These are phyloP conservation scores for Caenorhabditis virilis DNA, from an alignment of 2,888 invertebrate species.

Conservation along the genomic window DNA sequence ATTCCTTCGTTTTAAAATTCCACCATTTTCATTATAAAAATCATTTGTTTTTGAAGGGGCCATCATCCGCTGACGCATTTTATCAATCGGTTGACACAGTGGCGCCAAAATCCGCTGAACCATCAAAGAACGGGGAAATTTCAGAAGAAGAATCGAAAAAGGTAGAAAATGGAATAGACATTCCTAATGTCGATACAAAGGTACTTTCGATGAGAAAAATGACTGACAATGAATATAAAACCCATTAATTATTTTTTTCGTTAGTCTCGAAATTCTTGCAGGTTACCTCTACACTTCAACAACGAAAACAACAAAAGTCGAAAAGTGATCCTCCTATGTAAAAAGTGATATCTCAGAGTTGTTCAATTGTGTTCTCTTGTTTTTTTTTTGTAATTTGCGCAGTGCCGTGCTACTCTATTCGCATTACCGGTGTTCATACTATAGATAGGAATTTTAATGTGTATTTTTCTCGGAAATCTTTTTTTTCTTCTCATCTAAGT, in stretches of 20 bases:
- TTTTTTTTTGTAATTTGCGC: background rate
- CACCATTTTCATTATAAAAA: background rate
- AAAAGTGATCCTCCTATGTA: slow-evolving; percentile 22
- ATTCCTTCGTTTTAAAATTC: too few relatives aligned
- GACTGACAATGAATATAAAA: background rate
- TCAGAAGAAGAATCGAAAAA: slow-evolving; percentile 9
- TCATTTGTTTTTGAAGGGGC: slow-evolving; percentile 20
- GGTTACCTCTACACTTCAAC: slow-evolving; percentile 26
- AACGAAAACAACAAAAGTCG: slow-evolving; percentile 5
- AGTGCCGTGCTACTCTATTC: background rate
- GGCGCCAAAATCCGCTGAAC: too few relatives aligned
- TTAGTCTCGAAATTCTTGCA: slow-evolving; percentile 7
- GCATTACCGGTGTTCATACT: too few relatives aligned
- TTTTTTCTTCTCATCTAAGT: too few relatives aligned
- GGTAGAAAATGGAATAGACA: slow-evolving; percentile 37
- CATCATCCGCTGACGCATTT: slow-evolving; percentile 38
- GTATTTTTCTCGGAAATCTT: too few relatives aligned
- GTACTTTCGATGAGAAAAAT: slow-evolving; percentile 6
- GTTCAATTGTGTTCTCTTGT: too few relatives aligned
- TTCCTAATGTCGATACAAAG: slow-evolving; percentile 39
- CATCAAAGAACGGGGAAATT: slow-evolving; percentile 4
- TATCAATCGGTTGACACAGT: slow-evolving; percentile 15
- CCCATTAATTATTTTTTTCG: too few relatives aligned
- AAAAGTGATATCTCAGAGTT: background rate
- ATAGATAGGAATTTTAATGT: too few relatives aligned